These are phyloP conservation scores for Crotalus helleri DNA, from an alignment of 2,113 vertebrate species.

Conservation along the genomic window DNA sequence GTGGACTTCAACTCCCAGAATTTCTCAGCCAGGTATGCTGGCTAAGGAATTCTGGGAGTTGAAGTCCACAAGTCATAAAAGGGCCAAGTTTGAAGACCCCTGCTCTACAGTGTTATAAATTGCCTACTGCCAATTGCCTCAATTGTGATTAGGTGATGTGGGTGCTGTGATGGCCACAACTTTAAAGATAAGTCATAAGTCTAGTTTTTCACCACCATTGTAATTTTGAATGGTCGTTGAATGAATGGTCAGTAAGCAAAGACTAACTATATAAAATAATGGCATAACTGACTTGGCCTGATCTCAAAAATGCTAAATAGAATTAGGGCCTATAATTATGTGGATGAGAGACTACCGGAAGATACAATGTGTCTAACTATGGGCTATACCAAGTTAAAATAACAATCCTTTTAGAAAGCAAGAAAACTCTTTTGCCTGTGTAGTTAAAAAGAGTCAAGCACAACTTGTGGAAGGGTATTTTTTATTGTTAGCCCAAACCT, in stretches of 20 bases:
- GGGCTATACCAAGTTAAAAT: neutral
- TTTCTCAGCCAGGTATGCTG: too few relatives aligned
- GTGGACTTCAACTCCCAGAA: too few relatives aligned
- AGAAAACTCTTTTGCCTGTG: neutral
- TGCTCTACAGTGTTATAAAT: neutral
- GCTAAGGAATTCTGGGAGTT: too few relatives aligned
- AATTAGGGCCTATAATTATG: neutral
- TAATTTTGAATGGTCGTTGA: neutral
- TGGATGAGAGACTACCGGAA: neutral
- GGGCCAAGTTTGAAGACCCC: too few relatives aligned
- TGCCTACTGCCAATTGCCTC: neutral
- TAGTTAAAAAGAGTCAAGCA: neutral
- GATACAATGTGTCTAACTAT: neutral
- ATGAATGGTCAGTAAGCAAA: neutral
- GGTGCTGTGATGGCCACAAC: neutral
- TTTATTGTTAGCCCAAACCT: neutral
- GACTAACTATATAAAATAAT: neutral
- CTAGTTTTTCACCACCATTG: neutral
- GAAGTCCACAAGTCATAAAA: too few relatives aligned
- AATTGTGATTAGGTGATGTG: neutral
- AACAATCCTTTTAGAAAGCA: neutral
- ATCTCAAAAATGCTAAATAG: neutral
- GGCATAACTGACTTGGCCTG: neutral
- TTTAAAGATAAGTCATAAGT: neutral
- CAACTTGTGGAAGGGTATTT: neutral